Percentiles rank a stretch among this genome's conserved stretches.
Evolutionary conservation across 2,113 vertebrate genomes (phyloP).

Genomic region (Cochlearius cochlearius): DNA sequence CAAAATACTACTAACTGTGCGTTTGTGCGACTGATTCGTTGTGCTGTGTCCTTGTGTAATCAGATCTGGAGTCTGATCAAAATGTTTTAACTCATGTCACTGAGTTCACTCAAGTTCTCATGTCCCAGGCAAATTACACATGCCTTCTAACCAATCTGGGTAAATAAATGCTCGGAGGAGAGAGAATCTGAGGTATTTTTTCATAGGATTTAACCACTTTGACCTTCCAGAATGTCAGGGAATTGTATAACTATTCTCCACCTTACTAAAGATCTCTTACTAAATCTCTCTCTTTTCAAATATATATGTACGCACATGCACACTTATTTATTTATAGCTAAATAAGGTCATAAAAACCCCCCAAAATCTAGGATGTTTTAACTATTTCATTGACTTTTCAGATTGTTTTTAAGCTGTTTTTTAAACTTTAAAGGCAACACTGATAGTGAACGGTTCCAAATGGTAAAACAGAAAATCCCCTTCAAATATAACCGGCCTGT

Average conservation of each 20-base stretch:
- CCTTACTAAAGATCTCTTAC: slow-evolving; percentile 28
- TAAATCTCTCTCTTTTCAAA: slow-evolving; percentile 33
- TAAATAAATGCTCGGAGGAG: neutral
- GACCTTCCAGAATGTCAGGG: slow-evolving; percentile 62
- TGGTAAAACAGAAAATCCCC: slow-evolving; percentile 99
- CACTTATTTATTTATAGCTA: slow-evolving; percentile 60
- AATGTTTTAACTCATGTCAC: neutral
- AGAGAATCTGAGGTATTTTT: neutral
- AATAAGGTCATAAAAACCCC: slow-evolving; percentile 66
- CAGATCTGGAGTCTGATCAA: neutral
- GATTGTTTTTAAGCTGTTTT: slow-evolving; percentile 95
- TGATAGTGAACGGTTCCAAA: slow-evolving; percentile 99
- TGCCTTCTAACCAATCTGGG: neutral
- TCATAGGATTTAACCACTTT: neutral
- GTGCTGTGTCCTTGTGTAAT: neutral
- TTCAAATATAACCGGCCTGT: slow-evolving; percentile 99
- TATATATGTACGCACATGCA: neutral
- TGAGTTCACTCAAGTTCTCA: neutral
- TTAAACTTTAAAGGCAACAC: slow-evolving; percentile 99
- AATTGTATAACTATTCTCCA: slow-evolving; percentile 58
- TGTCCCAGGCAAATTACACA: neutral
- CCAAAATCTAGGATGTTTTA: slow-evolving; percentile 76
- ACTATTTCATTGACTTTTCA: slow-evolving; percentile 83
- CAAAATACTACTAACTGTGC: neutral
- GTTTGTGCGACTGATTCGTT: neutral